phyloP scores from a whole-genome alignment of 2,113 vertebrate genomes.

The Fregetta grallaria region DNA sequence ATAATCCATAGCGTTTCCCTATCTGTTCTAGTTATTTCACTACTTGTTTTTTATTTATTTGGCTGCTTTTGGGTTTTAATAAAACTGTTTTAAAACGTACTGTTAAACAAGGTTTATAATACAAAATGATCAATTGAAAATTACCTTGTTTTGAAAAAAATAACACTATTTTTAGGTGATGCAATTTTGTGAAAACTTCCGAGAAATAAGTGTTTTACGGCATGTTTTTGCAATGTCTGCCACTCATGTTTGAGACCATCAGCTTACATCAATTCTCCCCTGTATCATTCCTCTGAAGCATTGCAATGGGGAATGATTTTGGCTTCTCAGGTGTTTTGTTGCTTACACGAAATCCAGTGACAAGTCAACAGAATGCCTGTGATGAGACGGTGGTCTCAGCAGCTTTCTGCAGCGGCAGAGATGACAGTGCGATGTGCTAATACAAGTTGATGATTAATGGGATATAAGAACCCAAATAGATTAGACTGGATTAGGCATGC shows the following conservation, averaged over 20 bases:
- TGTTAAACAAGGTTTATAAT: not conserved
- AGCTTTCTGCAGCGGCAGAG: not conserved
- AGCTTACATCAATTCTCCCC: not conserved
- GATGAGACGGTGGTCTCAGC: constrained; percentile 21
- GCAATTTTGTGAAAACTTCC: not conserved
- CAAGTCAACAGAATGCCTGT: constrained; percentile 57
- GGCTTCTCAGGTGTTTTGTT: constrained; percentile 9
- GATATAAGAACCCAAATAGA: constrained; percentile 32
- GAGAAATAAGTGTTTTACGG: not conserved
- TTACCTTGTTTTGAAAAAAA: not conserved
- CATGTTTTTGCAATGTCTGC: not conserved
- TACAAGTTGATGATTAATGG: constrained; percentile 51
- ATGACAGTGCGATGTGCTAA: constrained; percentile 23
- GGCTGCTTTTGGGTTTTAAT: not conserved
- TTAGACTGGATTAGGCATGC: constrained; percentile 39
- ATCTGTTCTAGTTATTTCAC: not conserved
- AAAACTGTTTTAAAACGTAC: not conserved
- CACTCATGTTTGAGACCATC: not conserved
- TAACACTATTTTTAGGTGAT: not conserved
- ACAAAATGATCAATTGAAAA: not conserved
- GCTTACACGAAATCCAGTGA: constrained; percentile 39
- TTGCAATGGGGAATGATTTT: not conserved
- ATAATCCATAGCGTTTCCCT: not conserved
- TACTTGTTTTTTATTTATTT: not conserved
- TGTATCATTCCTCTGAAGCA: not conserved